Evolutionary conservation across 2,113 vertebrate genomes (phyloP).

Genomic region (Zootoca vivipara): DNA sequence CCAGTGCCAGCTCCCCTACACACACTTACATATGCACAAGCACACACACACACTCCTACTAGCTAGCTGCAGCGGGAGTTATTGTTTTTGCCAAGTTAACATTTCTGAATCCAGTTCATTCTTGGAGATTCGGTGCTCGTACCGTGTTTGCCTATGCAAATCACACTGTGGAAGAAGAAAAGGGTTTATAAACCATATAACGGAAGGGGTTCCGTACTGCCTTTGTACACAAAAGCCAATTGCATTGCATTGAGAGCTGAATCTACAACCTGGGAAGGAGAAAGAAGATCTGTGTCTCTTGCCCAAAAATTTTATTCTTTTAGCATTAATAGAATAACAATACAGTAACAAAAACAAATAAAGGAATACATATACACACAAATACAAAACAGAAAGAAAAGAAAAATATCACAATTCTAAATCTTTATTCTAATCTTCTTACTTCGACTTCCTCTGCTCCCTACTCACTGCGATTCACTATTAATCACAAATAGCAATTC

Average conservation of each 20-base stretch:
- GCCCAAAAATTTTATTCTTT: no score
- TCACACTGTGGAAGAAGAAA: background rate
- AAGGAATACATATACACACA: no score
- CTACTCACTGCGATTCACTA: no score
- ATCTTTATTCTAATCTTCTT: no score
- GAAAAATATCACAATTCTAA: no score
- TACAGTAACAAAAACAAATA: no score
- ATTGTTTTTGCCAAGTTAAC: slow-evolving; percentile 3
- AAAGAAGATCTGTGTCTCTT: background rate
- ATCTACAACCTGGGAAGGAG: background rate
- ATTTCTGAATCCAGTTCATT: background rate
- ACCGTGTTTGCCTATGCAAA: background rate
- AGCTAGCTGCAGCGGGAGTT: background rate
- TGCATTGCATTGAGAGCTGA: background rate
- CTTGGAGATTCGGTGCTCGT: background rate
- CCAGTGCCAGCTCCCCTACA: background rate
- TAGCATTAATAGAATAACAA: no score
- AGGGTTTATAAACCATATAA: background rate
- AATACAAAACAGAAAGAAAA: no score
- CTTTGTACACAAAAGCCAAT: background rate
- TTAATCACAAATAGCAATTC: no score
- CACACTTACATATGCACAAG: no score
- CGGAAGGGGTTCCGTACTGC: background rate
- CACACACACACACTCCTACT: background rate
- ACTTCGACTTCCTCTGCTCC: no score